phyloP scores from a whole-genome alignment of 37 sponge, comb jelly and placozoan genomes.

The Ephydatia muelleri region DNA sequence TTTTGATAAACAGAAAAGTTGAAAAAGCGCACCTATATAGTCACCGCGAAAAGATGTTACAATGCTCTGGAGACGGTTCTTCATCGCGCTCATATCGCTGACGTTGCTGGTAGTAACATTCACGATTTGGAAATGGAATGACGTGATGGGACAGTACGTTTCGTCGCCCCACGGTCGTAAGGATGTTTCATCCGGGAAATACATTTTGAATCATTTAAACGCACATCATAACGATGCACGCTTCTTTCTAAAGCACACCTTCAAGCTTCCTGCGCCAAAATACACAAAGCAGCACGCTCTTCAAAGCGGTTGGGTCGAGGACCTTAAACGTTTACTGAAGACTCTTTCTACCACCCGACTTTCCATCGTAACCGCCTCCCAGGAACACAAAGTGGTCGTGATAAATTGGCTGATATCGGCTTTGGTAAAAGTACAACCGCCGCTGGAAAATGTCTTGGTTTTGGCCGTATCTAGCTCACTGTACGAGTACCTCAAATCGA shows the following conservation, averaged over 20 bases:
- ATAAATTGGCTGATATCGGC: slow-evolving; percentile 27
- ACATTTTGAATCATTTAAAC: too few relatives aligned
- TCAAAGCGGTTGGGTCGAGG: slow-evolving; percentile 8
- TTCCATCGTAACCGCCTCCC: slow-evolving; percentile 12
- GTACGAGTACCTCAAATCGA: not conserved
- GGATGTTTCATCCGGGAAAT: too few relatives aligned
- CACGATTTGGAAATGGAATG: too few relatives aligned
- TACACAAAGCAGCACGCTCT: slow-evolving; percentile 10
- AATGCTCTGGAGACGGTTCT: too few relatives aligned
- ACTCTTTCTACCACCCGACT: not conserved
- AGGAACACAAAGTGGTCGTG: slow-evolving; percentile 11
- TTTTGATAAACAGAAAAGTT: slow-evolving; percentile 13
- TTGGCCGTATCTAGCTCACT: slow-evolving; percentile 6
- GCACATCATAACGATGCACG: not conserved
- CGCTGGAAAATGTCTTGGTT: slow-evolving; percentile 5
- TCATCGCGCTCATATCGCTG: too few relatives aligned
- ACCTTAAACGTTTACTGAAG: slow-evolving; percentile 1
- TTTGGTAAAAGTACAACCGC: not conserved
- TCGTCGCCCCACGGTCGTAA: too few relatives aligned
- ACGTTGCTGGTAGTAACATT: too few relatives aligned
- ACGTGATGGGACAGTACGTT: too few relatives aligned
- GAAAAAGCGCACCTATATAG: not conserved
- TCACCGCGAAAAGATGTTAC: too few relatives aligned
- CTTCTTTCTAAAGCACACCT: not conserved
- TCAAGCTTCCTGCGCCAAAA: not conserved